Evolutionary conservation across 2,888 invertebrate species (phyloP), one percentile per base, ranked within the genome.

Genomic region (Drosophila macrospina): DNA sequence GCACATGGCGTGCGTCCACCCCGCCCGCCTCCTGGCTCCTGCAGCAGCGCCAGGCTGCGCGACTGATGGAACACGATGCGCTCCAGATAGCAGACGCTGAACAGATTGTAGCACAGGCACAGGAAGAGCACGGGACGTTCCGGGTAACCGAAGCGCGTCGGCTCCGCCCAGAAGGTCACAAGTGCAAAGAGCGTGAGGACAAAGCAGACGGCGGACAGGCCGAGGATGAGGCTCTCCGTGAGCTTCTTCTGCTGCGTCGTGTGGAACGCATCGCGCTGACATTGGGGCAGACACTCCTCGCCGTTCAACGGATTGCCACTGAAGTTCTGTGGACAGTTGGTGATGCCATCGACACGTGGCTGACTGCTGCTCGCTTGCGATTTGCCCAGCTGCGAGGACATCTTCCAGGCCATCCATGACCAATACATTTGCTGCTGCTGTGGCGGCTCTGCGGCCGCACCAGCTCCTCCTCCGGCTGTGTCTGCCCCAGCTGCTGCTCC

Each of bases 121-220:
- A 98, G 93, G 93, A 97, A 98, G 63, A 98, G 95, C 37, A 97
- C 96, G 0, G 98, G 98, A 44, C 98, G 93, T 90, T 98, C 98
- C 0, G 98, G 98, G 92, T 98, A 98, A 39, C 96, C 95, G 91
- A 98, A 99, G 55, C 98, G 93, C 36, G 95, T 94, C 30, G 97
- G 96, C 89, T 98, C 98, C 39, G 98, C 96, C 93, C 97, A 95
- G 92, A 97, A 98, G 0, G 98, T 98, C 51, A 96, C 93, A 79
- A 97, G 92, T 0, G 96, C 96, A 91, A 98, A 97, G 0, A 96
- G 93, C 0, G 98, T 97, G 13, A 98, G 95, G 1, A 96, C 93
- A 86, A 97, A 94, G 69, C 97, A 96, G 28, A 97, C 91, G 91
- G 96, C 95, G 0, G 97, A 95, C 92, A 96, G 95, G 4, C 95